Conservation (phyloP, 2,113 vertebrate species). For the Genyomyrus donnyi region DNA sequence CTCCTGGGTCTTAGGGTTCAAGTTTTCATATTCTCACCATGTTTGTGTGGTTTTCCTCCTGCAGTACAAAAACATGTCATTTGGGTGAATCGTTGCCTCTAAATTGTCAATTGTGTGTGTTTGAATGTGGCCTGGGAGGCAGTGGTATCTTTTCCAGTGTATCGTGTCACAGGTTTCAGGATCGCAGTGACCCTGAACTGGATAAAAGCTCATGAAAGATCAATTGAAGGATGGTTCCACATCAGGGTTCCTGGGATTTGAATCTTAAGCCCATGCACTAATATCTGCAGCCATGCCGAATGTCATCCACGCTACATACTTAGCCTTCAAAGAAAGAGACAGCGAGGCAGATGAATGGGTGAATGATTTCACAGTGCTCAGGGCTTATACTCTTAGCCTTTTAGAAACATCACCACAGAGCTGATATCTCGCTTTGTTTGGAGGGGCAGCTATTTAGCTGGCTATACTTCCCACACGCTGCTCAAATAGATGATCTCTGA, state of each 20-base stretch:
- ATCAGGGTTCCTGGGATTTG: neutral
- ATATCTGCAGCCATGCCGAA: neutral
- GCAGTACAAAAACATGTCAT: neutral
- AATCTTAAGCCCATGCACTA: neutral
- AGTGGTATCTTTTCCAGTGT: neutral
- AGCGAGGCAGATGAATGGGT: neutral
- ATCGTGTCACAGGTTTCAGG: neutral
- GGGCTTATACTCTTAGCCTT: neutral
- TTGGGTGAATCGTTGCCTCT: neutral
- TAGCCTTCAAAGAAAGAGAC: neutral
- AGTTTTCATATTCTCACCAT: neutral
- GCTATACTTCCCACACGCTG: neutral
- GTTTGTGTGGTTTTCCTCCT: neutral
- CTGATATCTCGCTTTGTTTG: neutral
- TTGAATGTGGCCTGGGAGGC: neutral
- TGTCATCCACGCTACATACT: neutral
- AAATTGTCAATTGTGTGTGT: neutral
- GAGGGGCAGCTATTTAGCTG: neutral
- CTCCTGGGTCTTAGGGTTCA: neutral
- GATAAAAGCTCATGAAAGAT: neutral
- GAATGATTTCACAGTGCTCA: neutral
- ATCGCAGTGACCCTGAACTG: neutral
- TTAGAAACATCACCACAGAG: neutral
- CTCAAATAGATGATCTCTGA: constrained; percentile 31
- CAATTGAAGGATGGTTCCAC: neutral